These are phyloP conservation scores for Neoarius graeffei DNA, from an alignment of 2,113 vertebrate genomes.

Conservation along the genomic window DNA sequence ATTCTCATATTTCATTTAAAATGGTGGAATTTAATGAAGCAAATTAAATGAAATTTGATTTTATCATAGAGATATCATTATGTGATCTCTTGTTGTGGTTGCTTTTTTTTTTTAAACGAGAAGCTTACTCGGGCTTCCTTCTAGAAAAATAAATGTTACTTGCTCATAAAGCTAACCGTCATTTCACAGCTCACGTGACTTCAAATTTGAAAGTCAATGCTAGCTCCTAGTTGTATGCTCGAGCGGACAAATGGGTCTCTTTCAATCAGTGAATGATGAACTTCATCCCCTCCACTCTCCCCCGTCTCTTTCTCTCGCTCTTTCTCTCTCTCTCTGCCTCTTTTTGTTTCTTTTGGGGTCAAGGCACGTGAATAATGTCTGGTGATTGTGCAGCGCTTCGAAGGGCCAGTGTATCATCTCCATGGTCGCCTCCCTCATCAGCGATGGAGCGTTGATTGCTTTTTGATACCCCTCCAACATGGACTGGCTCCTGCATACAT, in stretches of 20 bases:
- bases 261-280: conserved; percentile 73
- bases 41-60: neutral
- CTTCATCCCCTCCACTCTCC: conserved; percentile 13
- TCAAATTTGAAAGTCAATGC: conserved; percentile 63
- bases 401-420: conserved; percentile 69
- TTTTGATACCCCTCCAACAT: conserved; percentile 82
- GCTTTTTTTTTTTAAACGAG: neutral
- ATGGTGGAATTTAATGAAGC: neutral
- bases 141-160: neutral
- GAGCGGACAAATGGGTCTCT: conserved; percentile 60
- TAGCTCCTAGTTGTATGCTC: conserved; percentile 63
- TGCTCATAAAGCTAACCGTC: conserved; percentile 42
- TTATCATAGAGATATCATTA: neutral
- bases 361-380: conserved; percentile 75
- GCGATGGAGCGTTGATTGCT: conserved; percentile 82
- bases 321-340: conserved; percentile 52
- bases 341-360: conserved; percentile 66
- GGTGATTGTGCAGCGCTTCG: conserved; percentile 75
- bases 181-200: neutral
- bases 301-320: neutral
- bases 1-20: neutral
- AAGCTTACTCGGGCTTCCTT: neutral
- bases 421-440: conserved; percentile 76
- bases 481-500: conserved; percentile 79
- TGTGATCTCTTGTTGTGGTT: neutral